Base-by-base conservation (phyloP, 2,888 invertebrate species). In the Andrena fulva region DNA sequence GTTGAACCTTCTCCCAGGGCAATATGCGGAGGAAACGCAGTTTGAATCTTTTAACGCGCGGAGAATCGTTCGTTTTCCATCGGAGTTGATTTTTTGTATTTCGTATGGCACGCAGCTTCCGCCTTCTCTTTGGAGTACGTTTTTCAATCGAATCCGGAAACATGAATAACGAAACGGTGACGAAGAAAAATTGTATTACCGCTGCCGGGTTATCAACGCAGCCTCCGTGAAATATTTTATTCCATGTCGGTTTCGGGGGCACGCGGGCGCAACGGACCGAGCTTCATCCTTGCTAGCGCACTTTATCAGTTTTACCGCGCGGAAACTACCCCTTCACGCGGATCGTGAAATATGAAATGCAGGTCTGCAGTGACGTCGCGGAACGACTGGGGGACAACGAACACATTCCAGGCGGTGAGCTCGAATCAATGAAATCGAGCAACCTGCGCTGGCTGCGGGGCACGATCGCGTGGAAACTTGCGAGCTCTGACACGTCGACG, bases 171-270 rank as follows among this genome's bases (percentile, higher is more conserved):
- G 31, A 16, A 56, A 56, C 24, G 35, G 16, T 12, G 16, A 7
- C 52, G 42, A 29, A 42, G 54, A 73, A 73, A 73, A 67, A 56
- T 56, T 56, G 54, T 56, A 67, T 73, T 67, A 73, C 42, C 56
- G 35, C 12, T 42, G 10, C 7, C 42, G 24, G 56, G 20, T 54
- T 24, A 20, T 31, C 67, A 54, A 67, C 67, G 67, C 67, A n/a
- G 67, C 54, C 29, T 27, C 73, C 67, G 56, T 56, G 24, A 42
- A 54, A 42, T 20, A 56, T 73, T 56, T 31, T 29, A 54, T 73
- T 42, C 33, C 24, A 10, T 10, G 20, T 16, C 54, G 20, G 54
- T 67, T 42, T 29, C n/a, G 24, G 20, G 50, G 27, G 63, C 24
- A 27, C 8, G 50, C 6, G n/a, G 35, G 31, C 16, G 20, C 24